A percentile compares a stretch with the other conserved stretches of the same genome.
Evolutionary conservation across 2,888 invertebrate genomes (phyloP).

Genomic region (Chalcosyrphus nemorum): DNA sequence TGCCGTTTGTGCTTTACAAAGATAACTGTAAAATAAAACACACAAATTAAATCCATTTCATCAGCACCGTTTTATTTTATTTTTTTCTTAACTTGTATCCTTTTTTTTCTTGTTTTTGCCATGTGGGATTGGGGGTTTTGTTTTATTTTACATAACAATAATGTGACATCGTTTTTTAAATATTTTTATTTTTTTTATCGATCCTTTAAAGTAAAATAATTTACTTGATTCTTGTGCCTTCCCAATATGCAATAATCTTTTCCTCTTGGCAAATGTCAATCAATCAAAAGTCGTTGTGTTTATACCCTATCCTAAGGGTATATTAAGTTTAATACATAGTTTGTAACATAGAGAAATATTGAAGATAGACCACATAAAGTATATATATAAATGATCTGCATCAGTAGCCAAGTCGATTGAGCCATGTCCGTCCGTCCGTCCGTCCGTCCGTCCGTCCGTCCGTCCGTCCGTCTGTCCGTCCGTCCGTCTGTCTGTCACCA

Average conservation of each 20-base stretch:
- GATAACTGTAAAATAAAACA: not conserved
- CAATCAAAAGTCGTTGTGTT: slow-evolving; percentile 51
- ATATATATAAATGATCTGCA: too few relatives aligned
- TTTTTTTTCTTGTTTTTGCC: not conserved
- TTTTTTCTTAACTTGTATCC: not conserved
- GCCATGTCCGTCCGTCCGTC: too few relatives aligned
- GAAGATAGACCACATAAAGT: too few relatives aligned
- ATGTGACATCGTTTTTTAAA: slow-evolving; percentile 37
- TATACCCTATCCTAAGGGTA: too few relatives aligned
- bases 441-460: too few relatives aligned
- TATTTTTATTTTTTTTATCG: not conserved
- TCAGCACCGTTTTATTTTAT: slow-evolving; percentile 45
- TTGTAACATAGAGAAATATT: too few relatives aligned
- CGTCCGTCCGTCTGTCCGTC: too few relatives aligned
- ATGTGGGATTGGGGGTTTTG: not conserved
- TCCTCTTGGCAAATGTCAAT: not conserved
- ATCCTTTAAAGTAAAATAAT: not conserved
- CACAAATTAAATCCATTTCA: slow-evolving; percentile 14
- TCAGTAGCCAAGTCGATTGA: too few relatives aligned
- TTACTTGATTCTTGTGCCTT: not conserved
- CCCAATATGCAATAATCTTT: slow-evolving; percentile 28
- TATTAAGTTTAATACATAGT: too few relatives aligned
- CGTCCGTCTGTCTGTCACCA: too few relatives aligned
- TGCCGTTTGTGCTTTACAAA: too few relatives aligned
- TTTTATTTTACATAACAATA: slow-evolving; percentile 16